These are phyloP conservation scores for Nemotelus pantherinus DNA, from an alignment of 2,888 invertebrate species.

Conservation along the genomic window DNA sequence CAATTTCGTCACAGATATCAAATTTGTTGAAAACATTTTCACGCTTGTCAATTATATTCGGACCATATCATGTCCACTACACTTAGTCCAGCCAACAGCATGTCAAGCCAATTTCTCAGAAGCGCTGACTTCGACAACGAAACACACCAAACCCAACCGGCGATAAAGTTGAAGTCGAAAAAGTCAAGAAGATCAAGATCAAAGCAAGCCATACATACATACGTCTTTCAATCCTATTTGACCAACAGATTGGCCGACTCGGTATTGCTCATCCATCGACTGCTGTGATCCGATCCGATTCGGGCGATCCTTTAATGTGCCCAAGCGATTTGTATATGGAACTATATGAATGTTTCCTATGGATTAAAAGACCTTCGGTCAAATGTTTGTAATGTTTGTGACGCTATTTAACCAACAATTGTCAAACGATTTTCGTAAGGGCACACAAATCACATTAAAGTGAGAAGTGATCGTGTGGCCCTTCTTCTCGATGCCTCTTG, in stretches of 20 bases:
- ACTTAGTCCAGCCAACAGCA: not conserved
- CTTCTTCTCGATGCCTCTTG: constrained; percentile 12
- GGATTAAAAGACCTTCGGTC: constrained; percentile 36
- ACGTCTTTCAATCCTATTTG: not conserved
- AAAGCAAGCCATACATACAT: not conserved
- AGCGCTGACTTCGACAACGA: not conserved
- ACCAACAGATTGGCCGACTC: not conserved
- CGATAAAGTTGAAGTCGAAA: not conserved
- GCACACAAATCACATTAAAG: constrained; percentile 39
- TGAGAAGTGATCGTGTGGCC: constrained; percentile 40
- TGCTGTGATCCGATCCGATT: not conserved
- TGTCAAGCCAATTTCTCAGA: constrained; percentile 13
- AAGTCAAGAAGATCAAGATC: constrained; percentile 35
- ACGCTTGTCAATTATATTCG: constrained; percentile 45
- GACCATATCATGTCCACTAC: constrained; percentile 31
- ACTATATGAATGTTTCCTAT: constrained; percentile 23
- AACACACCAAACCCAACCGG: not conserved
- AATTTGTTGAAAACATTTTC: constrained; percentile 47
- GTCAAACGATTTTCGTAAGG: constrained; percentile 17
- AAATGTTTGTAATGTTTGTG: constrained; percentile 25
- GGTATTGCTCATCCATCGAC: not conserved
- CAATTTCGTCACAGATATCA: constrained; percentile 47
- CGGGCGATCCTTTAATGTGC: constrained; percentile 1
- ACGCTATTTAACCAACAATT: constrained; percentile 40
- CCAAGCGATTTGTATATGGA: constrained; percentile 25